phyloP scores from a whole-genome alignment of 2,113 vertebrate species.

The Uropsilus gracilis region DNA sequence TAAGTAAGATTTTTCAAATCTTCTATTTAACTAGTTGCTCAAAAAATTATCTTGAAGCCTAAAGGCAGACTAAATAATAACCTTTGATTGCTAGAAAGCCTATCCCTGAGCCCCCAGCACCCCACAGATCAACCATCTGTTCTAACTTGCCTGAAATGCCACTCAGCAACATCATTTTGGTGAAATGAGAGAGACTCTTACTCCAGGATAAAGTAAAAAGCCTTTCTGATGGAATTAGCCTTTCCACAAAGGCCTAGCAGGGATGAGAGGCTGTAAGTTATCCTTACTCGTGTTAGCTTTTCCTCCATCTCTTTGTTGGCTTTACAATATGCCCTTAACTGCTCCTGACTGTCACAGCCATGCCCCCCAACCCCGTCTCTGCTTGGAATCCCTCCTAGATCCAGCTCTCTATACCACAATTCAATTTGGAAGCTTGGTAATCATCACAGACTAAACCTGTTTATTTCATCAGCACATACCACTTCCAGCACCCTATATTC shows the following conservation, averaged over 20 bases:
- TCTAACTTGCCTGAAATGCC: no score
- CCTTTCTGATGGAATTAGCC: not conserved
- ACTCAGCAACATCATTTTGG: not conserved
- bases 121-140: not conserved
- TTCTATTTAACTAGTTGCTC: not conserved
- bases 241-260: not conserved
- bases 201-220: not conserved
- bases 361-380: no score
- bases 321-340: not conserved
- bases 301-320: not conserved
- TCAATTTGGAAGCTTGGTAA: not conserved
- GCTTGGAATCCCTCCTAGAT: not conserved
- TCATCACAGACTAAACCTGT: not conserved
- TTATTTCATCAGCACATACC: not conserved
- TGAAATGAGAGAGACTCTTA: not conserved
- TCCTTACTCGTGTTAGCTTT: no score
- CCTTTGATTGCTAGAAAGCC: not conserved
- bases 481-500: not conserved
- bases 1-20: not conserved
- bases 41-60: not conserved
- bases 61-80: not conserved
- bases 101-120: fast-evolving
- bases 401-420: not conserved
- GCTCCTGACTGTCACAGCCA: not conserved
- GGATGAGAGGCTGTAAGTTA: fast-evolving